phyloP scores from a whole-genome alignment of 2,113 vertebrate species.

The Globicephala melas region DNA sequence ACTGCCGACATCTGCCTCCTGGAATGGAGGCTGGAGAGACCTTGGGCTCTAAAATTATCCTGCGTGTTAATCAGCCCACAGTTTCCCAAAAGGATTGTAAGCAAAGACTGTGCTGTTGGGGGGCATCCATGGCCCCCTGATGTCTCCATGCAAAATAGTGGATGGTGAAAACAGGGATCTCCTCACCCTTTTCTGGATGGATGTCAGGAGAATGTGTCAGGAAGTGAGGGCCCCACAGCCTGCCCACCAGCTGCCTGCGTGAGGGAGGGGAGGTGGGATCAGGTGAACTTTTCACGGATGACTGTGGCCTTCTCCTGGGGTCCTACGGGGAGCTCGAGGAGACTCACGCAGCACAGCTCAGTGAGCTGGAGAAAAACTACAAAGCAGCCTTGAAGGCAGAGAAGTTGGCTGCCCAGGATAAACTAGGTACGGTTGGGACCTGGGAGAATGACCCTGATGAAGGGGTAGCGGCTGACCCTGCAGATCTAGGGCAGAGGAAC shows the following conservation, averaged over 20 bases:
- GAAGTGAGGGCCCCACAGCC: background rate
- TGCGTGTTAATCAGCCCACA: background rate
- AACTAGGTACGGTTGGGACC: constrained; percentile 66
- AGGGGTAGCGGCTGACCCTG: accelerated
- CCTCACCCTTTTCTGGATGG: background rate
- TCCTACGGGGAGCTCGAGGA: constrained; percentile 64
- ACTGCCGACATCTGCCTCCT: background rate
- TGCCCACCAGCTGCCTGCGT: background rate
- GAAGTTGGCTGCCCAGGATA: constrained; percentile 66
- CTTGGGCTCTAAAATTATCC: background rate
- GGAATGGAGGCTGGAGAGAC: background rate
- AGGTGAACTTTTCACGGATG: background rate
- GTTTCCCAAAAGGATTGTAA: background rate
- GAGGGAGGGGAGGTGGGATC: background rate
- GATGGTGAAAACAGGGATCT: background rate
- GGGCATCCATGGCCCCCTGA: accelerated
- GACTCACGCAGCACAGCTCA: constrained; percentile 47
- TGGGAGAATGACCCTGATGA: background rate
- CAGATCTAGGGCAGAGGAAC: background rate
- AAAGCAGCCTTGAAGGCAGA: constrained; percentile 61
- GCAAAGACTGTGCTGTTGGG: background rate
- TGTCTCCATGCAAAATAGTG: background rate
- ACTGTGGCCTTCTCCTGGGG: background rate
- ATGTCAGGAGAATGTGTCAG: background rate
- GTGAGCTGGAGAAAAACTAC: constrained; percentile 61